phyloP scores from a whole-genome alignment of 2,888 invertebrate species.

The Epinotia brunnichana region DNA sequence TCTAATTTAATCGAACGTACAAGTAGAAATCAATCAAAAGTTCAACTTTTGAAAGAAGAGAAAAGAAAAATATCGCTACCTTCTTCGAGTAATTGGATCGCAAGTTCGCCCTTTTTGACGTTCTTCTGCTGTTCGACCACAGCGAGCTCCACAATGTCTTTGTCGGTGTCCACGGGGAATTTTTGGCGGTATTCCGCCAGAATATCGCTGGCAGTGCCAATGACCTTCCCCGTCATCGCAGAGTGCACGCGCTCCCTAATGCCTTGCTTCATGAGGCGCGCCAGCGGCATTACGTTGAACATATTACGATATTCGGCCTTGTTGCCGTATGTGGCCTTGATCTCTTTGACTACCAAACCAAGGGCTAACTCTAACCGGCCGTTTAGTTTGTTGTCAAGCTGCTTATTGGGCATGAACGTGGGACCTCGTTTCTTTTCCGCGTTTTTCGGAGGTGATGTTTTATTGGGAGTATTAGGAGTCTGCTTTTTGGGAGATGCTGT shows the following conservation, averaged over 20 bases:
- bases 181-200: constrained; percentile 59
- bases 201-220: constrained; percentile 56
- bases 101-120: constrained; percentile 37
- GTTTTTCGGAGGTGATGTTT: not conserved
- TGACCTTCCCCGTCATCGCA: constrained; percentile 63
- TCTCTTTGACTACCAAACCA: constrained; percentile 65
- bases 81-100: constrained; percentile 50
- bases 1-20: constrained; percentile 33
- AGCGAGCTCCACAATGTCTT: constrained; percentile 59
- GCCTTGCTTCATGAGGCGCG: constrained; percentile 62
- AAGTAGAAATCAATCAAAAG: constrained; percentile 22
- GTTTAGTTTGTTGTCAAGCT: constrained; percentile 58
- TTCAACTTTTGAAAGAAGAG: constrained; percentile 35
- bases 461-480: not conserved
- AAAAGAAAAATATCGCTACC: constrained; percentile 52
- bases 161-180: constrained; percentile 60
- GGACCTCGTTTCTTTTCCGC: constrained; percentile 40
- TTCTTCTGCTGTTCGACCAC: constrained; percentile 47
- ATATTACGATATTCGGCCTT: constrained; percentile 40
- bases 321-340: constrained; percentile 51
- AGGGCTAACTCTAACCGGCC: constrained; percentile 73
- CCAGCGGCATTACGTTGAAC: constrained; percentile 46
- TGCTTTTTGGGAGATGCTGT: constrained; percentile 10
- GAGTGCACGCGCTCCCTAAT: constrained; percentile 66
- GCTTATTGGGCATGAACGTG: constrained; percentile 54